phyloP scores from a whole-genome alignment of 2,888 invertebrate genomes.

The Parasteatoda lunata region DNA sequence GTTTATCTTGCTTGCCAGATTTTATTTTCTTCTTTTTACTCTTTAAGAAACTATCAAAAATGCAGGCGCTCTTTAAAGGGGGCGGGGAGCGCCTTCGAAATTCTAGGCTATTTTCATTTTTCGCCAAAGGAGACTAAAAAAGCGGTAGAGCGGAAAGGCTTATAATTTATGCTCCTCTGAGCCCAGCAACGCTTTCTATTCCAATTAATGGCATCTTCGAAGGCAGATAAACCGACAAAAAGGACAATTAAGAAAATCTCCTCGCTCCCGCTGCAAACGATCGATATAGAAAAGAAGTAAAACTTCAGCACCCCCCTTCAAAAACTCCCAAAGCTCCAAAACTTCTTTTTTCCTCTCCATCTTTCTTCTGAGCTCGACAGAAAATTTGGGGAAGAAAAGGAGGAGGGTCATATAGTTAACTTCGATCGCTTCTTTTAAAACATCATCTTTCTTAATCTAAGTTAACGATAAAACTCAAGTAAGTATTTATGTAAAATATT shows the following conservation, averaged over 20 bases:
- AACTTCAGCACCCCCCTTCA: not conserved
- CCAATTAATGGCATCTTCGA: constrained; percentile 67
- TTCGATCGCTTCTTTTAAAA: constrained; percentile 10
- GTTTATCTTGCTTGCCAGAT: constrained; percentile 54
- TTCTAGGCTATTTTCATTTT: constrained; percentile 66
- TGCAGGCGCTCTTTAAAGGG: not conserved
- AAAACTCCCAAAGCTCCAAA: constrained; percentile 22
- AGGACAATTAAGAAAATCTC: constrained; percentile 67
- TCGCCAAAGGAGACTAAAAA: constrained; percentile 53
- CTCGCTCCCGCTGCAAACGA: constrained; percentile 21
- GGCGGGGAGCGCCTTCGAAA: constrained; percentile 39
- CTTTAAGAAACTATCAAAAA: constrained; percentile 24
- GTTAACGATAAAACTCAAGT: constrained; percentile 13
- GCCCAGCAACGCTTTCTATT: constrained; percentile 55
- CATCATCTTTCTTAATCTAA: constrained; percentile 20
- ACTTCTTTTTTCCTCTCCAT: constrained; percentile 14
- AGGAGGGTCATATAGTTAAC: not conserved
- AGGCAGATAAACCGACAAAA: constrained; percentile 67
- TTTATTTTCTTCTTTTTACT: constrained; percentile 42
- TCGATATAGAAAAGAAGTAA: constrained; percentile 38
- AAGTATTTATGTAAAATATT: constrained; percentile 33
- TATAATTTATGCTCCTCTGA: constrained; percentile 62
- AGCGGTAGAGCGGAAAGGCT: constrained; percentile 62
- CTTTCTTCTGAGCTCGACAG: not conserved
- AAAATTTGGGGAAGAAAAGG: constrained; percentile 7